Evolutionary conservation across 2,888 invertebrate species (phyloP).

Genomic region (Metacarcinus magister): DNA sequence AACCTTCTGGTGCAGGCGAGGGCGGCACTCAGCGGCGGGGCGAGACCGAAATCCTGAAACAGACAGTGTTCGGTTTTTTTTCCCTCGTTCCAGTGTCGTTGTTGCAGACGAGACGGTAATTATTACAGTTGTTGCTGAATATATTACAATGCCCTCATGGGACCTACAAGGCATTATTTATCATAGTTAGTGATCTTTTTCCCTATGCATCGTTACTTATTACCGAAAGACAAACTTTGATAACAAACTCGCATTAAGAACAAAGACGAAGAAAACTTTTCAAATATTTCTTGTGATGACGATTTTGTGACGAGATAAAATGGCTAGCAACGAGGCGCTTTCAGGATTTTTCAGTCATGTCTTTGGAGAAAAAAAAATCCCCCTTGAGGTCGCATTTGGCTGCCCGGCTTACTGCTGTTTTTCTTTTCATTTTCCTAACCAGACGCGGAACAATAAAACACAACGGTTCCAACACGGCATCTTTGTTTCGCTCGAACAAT

Average conservation of each 20-base stretch:
- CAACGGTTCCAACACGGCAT: conserved; percentile 49
- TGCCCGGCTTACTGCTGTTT: neutral
- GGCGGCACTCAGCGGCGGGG: neutral
- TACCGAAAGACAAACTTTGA: neutral
- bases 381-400: neutral
- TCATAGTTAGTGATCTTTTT: neutral
- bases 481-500: conserved; percentile 53
- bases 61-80: neutral
- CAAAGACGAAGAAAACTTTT: neutral
- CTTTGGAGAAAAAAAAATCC: neutral
- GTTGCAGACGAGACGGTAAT: conserved; percentile 12
- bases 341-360: neutral
- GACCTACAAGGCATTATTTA: neutral
- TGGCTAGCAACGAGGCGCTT: neutral
- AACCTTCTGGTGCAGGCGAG: neutral
- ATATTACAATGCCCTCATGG: neutral
- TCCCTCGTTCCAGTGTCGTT: neutral
- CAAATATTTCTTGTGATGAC: neutral
- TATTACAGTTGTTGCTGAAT: neutral
- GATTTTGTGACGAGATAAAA: neutral
- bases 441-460: conserved; percentile 49
- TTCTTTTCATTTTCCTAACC: conserved; percentile 38
- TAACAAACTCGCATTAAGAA: neutral
- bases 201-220: neutral
- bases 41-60: neutral